Conservation (phyloP, 2,888 invertebrate genomes). For the Oligia strigilis region DNA sequence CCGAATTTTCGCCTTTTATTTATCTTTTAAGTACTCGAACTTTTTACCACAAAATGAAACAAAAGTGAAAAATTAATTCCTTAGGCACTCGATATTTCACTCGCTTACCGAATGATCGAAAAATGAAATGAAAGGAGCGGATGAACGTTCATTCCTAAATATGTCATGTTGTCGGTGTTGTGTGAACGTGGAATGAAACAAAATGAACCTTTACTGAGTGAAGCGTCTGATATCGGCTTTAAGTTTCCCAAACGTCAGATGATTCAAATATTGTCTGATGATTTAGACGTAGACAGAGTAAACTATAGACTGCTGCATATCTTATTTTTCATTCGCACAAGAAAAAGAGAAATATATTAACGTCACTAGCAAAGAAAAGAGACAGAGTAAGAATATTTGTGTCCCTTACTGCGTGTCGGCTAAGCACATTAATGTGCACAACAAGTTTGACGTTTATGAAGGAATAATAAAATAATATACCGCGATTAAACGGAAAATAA, state of each 20-base stretch:
- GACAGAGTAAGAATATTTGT: no score
- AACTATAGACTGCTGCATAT: no score
- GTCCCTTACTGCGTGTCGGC: no score
- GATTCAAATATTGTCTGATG: neutral
- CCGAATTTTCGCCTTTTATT: neutral
- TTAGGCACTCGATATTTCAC: neutral
- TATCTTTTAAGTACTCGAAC: neutral
- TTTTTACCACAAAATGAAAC: neutral
- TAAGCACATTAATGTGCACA: no score
- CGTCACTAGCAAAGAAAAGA: no score
- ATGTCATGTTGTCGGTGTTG: neutral
- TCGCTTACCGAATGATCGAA: neutral
- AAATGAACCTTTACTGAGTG: neutral
- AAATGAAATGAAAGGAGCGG: neutral
- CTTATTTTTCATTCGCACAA: no score
- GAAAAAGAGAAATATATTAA: no score
- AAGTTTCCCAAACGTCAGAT: neutral
- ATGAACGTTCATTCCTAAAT: neutral
- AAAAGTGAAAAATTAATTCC: no score
- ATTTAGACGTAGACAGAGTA: neutral
- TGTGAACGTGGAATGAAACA: neutral
- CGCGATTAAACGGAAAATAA: no score
- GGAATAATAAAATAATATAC: no score
- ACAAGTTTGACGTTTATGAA: no score
- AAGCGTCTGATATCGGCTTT: neutral